These are phyloP conservation scores for Hylaea fasciaria DNA, from an alignment of 2,888 invertebrate genomes.

Conservation along the genomic window DNA sequence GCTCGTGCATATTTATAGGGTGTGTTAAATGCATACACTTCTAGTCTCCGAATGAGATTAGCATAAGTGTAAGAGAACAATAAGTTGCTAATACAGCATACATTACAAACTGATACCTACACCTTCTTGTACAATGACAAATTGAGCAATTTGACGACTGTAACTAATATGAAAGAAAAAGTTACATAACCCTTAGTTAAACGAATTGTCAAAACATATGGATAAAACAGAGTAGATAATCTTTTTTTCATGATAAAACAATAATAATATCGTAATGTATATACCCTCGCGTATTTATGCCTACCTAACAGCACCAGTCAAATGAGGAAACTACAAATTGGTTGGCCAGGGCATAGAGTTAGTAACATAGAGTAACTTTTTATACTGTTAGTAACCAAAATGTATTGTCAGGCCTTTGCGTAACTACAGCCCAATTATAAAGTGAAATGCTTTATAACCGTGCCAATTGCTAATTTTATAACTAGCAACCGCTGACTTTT, in stretches of 20 bases:
- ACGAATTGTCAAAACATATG: no score
- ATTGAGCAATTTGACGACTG: conserved; percentile 50
- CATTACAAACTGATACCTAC: conserved; percentile 56
- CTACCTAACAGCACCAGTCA: conserved; percentile 29
- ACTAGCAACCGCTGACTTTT: conserved; percentile 26
- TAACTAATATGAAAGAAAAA: conserved; percentile 6
- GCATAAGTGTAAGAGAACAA: conserved; percentile 62
- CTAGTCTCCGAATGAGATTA: conserved; percentile 62
- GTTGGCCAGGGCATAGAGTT: conserved; percentile 34
- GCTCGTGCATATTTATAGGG: conserved; percentile 67
- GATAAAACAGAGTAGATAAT: no score
- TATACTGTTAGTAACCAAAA: no score
- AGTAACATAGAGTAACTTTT: no score
- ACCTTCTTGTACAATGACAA: conserved; percentile 49
- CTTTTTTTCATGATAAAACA: conserved; percentile 8
- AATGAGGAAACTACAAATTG: conserved; percentile 32
- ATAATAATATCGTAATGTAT: conserved; percentile 35
- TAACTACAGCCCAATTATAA: conserved; percentile 29
- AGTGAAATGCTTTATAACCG: conserved; percentile 31
- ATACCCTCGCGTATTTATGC: conserved; percentile 28
- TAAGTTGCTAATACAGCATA: conserved; percentile 52
- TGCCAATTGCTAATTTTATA: conserved; percentile 32
- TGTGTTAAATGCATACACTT: conserved; percentile 63
- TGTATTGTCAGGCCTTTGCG: conserved; percentile 41
- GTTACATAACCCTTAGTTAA: no score